Base-by-base conservation (phyloP, 1,140 invertebrate species). In the Drosophila sulfurigaster region DNA sequence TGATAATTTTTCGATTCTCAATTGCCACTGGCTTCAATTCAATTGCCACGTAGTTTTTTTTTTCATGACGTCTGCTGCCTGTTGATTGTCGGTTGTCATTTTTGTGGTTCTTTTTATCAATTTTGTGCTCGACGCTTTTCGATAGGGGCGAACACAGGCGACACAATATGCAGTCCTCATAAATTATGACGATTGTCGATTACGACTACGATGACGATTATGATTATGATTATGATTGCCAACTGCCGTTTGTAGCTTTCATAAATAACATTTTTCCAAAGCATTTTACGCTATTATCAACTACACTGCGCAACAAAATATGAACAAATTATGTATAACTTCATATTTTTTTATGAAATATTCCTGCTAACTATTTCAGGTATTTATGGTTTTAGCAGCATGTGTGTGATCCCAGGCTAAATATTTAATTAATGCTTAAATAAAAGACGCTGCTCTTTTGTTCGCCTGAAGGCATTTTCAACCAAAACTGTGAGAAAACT, bases 51-150 rank as follows among this genome's bases (percentile, higher is more conserved):
- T 32, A 25, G 20, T 52, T 38, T 45, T 35, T 8, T 46, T n/a
- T 46, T 54, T 66, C 41, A 52, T 70, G 58, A 63, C 45, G 59
- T 73, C 64, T 69, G 63, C 70, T 64, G 73, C 28, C 54, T 43
- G 41, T 57, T 69, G 69, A 74, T 43, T 81, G 67, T 67, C 51
- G 35, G 20, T 35, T 69, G 63, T 64, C 45, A 43, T 45, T 77
- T 81, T 81, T 82, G 79, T 82, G 78, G 81, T 69, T 79, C 80
- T 81, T 79, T 89, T 81, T 89, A 88, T 88, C 85, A 88, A 83
- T 87, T 88, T 72, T 80, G 20, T 25, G 77, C 30, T 79, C 62
- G 69, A 74, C 71, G 76, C 68, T 75, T 70, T 87, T 77, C 46
- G 66, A 58, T 71, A 32, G 68, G 67, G 67, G 5, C 7, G 43